phyloP scores from a whole-genome alignment of 2,888 invertebrate species.

The Xanthorhoe spadicearia region DNA sequence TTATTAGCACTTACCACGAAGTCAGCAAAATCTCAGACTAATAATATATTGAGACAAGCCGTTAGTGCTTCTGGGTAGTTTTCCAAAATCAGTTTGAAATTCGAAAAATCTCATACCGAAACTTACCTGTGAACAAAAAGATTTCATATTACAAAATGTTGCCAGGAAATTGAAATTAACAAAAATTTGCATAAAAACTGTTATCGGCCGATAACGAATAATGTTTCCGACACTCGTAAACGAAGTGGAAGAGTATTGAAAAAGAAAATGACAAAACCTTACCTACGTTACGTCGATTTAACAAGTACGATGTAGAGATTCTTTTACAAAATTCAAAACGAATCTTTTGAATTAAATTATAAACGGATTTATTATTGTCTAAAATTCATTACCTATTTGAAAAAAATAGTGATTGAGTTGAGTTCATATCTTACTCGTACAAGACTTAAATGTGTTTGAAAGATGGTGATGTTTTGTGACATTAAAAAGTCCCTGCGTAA shows the following conservation, averaged over 20 bases:
- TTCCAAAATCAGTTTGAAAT: conserved; percentile 18
- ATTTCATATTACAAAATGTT: conserved; percentile 36
- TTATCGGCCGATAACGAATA: conserved; percentile 64
- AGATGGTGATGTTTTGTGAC: not conserved
- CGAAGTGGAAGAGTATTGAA: conserved; percentile 43
- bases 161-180: conserved; percentile 55
- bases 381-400: no score
- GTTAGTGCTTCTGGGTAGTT: not conserved
- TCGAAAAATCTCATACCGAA: conserved; percentile 48
- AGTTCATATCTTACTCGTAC: no score
- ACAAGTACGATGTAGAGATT: not conserved
- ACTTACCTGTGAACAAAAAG: conserved; percentile 71
- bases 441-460: not conserved
- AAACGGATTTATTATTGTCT: no score
- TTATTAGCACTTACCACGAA: no score
- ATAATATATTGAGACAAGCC: no score
- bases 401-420: no score
- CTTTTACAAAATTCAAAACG: not conserved
- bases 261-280: conserved; percentile 50
- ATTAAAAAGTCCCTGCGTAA: conserved; percentile 3
- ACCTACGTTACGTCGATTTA: not conserved
- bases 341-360: not conserved
- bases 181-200: conserved; percentile 60
- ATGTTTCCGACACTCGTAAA: conserved; percentile 62
- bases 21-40: no score